Evolutionary conservation across 2,888 invertebrate genomes (phyloP), one percentile per base, ranked within the genome.

Genomic region (Oligia fasciuncula): DNA sequence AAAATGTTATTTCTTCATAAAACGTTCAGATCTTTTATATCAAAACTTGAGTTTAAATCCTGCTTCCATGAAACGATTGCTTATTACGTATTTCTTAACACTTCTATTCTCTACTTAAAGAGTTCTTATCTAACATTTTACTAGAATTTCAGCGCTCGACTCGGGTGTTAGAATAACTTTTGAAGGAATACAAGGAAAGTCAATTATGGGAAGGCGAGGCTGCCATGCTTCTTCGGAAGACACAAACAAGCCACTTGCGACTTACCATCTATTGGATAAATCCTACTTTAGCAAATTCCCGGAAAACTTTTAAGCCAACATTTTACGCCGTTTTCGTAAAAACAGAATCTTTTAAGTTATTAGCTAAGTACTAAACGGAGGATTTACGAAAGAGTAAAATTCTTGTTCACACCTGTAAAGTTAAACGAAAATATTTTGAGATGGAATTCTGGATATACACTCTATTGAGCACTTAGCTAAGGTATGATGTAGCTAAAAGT

Each of bases 141-240:
- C 85, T 88, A 85, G 84, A 86, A 80, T 81, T 76, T 79, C 77
- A 80, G 49, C 80, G 63, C 66, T 79, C 81, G 85, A 78, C 80
- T 83, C 76, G 84, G 73, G 83, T 86, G 80, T 88, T 84, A 75
- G 83, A 88, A 87, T 85, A 84, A 89, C 89, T 85, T 87, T 88
- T 89, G 88, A 87, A 86, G 88, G 86, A 90, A 91, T 92, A 93
- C 93, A 92, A 84, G 91, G 85, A 90, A 93, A 91, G 89, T 92
- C 93, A 93, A 93, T 93, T 93, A 93, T 91, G 82, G 87, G 84
- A 83, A 88, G 89, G 84, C 83, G 87, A 80, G 73, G 85, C 84
- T 83, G 69, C 81, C 43, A 79, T 82, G 65, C 73, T 79, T 43
- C 73, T 73, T 49, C 63, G 75, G 78, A 73, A 84, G 81, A 76